Conservation (phyloP, 2,888 invertebrate species). For the Nomada hirtipes region DNA sequence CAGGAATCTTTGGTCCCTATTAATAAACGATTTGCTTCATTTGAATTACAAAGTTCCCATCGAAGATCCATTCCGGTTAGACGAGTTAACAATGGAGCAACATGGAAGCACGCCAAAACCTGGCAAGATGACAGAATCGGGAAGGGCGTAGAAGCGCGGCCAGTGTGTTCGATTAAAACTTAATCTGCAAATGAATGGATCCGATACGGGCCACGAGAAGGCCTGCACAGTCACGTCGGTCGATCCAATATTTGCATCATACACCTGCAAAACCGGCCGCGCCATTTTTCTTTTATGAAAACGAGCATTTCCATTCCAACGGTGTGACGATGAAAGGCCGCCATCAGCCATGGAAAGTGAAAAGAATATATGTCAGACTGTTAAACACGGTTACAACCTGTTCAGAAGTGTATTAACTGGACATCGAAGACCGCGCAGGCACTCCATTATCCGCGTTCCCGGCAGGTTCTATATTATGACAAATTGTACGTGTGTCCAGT, state of each 20-base stretch:
- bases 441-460: conserved; percentile 12
- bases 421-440: not conserved
- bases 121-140: conserved; percentile 7
- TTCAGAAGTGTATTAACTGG: conserved; percentile 27
- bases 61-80: conserved; percentile 7
- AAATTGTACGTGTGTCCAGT: too few relatives aligned
- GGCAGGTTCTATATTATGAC: not conserved
- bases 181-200: conserved; percentile 44
- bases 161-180: conserved; percentile 21
- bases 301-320: conserved; percentile 37
- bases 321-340: conserved; percentile 1
- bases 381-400: conserved; percentile 17
- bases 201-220: not conserved
- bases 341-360: conserved; percentile 40
- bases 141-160: not conserved
- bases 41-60: not conserved
- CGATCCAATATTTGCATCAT: conserved; percentile 41
- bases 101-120: conserved; percentile 7
- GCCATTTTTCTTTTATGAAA: conserved; percentile 44
- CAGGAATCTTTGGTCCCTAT: not conserved
- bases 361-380: conserved; percentile 8
- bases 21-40: conserved; percentile 5
- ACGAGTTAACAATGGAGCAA: conserved; percentile 9
- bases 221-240: not conserved
- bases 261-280: conserved; percentile 42